phyloP scores from a whole-genome alignment of 2,888 invertebrate species.

The Pristionchus fissidentatus region DNA sequence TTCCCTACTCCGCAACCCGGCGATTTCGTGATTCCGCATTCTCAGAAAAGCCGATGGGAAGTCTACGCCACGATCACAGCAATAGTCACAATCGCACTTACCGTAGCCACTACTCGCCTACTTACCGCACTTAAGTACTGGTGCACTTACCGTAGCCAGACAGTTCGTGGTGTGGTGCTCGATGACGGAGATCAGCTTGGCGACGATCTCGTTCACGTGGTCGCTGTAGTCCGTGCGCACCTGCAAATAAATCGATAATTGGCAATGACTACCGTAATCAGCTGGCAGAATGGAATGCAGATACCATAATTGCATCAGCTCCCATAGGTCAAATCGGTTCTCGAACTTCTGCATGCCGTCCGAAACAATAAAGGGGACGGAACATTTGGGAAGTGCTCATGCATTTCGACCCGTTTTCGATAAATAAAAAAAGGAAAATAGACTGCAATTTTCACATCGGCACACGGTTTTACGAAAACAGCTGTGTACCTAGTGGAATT shows the following conservation, averaged over 20 bases:
- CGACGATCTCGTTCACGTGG: constrained; percentile 92
- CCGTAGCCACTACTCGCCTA: background rate
- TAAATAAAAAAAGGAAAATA: too few relatives aligned
- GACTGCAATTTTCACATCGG: too few relatives aligned
- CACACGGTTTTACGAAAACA: too few relatives aligned
- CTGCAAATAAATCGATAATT: constrained; percentile 46
- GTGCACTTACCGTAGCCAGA: constrained; percentile 79
- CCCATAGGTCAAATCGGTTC: background rate
- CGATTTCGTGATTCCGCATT: background rate
- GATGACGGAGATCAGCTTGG: constrained; percentile 91
- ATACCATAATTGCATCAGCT: background rate
- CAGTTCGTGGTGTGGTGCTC: constrained; percentile 88
- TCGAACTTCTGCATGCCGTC: too few relatives aligned
- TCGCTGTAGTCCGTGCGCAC: constrained; percentile 80
- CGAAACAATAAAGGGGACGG: too few relatives aligned
- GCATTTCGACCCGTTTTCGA: too few relatives aligned
- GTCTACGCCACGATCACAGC: too few relatives aligned
- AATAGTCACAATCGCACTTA: background rate
- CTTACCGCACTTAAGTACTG: background rate
- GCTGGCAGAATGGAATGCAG: too few relatives aligned
- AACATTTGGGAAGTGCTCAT: too few relatives aligned
- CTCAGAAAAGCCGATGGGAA: background rate
- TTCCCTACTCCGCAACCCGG: too few relatives aligned
- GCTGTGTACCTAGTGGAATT: too few relatives aligned
- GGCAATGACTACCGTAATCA: too few relatives aligned